phyloP scores from a whole-genome alignment of 2,888 invertebrate species.

The Sceliomorpha sp. region DNA sequence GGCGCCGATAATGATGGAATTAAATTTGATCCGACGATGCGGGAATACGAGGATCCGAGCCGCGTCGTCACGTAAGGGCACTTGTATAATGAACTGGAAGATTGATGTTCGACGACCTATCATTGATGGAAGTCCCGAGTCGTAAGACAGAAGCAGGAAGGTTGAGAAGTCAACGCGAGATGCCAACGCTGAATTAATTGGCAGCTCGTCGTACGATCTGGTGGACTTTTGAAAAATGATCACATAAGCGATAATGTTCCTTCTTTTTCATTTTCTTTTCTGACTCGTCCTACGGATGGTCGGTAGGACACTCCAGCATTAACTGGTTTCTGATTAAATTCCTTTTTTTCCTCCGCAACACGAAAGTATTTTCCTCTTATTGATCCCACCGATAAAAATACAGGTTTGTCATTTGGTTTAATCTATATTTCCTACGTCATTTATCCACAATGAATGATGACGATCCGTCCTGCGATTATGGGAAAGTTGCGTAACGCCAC shows the following conservation, averaged over 20 bases:
- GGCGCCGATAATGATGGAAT: conserved; percentile 24
- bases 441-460: no score
- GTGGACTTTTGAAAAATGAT: conserved; percentile 56
- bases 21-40: conserved; percentile 15
- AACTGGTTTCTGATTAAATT: conserved; percentile 42
- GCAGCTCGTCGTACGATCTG: conserved; percentile 34
- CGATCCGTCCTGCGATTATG: no score
- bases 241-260: conserved; percentile 39
- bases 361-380: conserved; percentile 40
- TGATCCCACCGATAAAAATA: conserved; percentile 13
- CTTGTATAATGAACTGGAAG: conserved; percentile 50
- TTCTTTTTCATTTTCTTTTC: conserved; percentile 42
- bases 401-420: no score
- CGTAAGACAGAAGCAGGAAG: conserved; percentile 52
- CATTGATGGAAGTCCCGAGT: conserved; percentile 19
- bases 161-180: conserved; percentile 41
- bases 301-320: conserved; percentile 15
- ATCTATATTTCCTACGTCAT: no score
- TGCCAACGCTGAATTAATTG: conserved; percentile 58
- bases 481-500: no score
- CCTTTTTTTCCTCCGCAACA: conserved; percentile 16
- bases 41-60: conserved; percentile 26
- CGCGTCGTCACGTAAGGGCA: conserved; percentile 47
- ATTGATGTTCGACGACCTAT: conserved; percentile 50
- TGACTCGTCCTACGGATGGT: background rate